Evolutionary conservation across 2,797 vertebrate species (phyloP).

Genomic region (Liparis tanakae): DNA sequence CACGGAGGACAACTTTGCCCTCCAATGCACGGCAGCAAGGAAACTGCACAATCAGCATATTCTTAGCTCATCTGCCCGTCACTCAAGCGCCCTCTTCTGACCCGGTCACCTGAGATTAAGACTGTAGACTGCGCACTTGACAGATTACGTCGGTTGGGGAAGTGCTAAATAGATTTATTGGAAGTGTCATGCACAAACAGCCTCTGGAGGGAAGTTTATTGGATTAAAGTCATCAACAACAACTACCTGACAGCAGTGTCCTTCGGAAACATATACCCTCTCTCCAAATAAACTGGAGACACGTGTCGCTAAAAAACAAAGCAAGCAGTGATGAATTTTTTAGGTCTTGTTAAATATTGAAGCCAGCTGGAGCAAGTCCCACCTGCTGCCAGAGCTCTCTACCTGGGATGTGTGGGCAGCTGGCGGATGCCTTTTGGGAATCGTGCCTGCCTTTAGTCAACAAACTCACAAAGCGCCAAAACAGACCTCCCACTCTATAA

Average conservation of each 20-base stretch:
- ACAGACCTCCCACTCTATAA: conserved; percentile 2
- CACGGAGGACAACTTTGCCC: conserved; percentile 53
- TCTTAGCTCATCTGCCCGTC: conserved; percentile 85
- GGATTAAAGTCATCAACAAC: conserved; percentile 33
- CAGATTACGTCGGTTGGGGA: conserved; percentile 77
- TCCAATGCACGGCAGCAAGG: conserved; percentile 52
- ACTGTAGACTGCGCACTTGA: conserved; percentile 62
- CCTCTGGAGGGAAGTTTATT: conserved; percentile 30
- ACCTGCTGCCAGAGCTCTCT: conserved; percentile 58
- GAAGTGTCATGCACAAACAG: conserved; percentile 30
- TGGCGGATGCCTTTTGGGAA: conserved; percentile 25
- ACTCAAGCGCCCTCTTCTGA: conserved; percentile 74
- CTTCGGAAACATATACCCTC: not conserved
- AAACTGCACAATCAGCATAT: conserved; percentile 78
- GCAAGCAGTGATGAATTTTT: conserved; percentile 78
- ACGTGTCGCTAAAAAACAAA: conserved; percentile 50
- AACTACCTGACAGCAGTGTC: not conserved
- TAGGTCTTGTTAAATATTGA: conserved; percentile 82
- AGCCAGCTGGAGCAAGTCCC: conserved; percentile 39
- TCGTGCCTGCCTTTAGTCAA: conserved; percentile 38
- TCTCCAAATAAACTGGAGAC: conserved; percentile 33
- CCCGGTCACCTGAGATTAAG: conserved; percentile 87
- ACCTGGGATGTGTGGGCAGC: conserved; percentile 41
- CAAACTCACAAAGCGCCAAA: conserved; percentile 28
- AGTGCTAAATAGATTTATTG: conserved; percentile 60